Evolutionary conservation across 2,888 invertebrate species (phyloP).

Genomic region (Trissolcus japonicus): DNA sequence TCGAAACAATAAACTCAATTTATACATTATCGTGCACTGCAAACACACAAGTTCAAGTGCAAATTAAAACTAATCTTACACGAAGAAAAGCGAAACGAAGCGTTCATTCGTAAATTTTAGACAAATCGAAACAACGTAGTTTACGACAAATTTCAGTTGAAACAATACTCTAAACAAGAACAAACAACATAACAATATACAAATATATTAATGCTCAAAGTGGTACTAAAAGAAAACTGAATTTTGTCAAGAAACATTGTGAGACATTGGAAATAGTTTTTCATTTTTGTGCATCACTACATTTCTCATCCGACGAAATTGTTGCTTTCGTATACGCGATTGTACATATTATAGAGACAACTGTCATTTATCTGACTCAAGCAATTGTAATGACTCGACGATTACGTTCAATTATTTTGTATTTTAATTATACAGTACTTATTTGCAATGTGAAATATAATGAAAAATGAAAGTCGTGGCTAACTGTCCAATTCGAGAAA

Average conservation of each 20-base stretch:
- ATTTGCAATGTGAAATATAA: conserved; percentile 5
- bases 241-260: conserved; percentile 12
- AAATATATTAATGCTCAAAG: conserved; percentile 24
- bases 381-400: neutral
- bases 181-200: conserved; percentile 7
- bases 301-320: neutral
- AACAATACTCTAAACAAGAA: conserved; percentile 11
- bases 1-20: conserved; percentile 62
- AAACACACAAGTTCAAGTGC: conserved; percentile 52
- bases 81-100: conserved; percentile 30
- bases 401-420: neutral
- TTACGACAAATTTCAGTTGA: conserved; percentile 38
- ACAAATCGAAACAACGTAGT: conserved; percentile 28
- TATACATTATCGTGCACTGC: conserved; percentile 61
- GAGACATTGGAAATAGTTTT: conserved; percentile 26
- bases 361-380: neutral
- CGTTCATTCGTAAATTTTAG: conserved; percentile 49
- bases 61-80: conserved; percentile 44
- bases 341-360: neutral
- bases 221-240: conserved; percentile 16
- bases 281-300: conserved; percentile 24
- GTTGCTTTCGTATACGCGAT: neutral
- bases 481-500: conserved; percentile 14
- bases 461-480: conserved; percentile 7
- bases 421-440: neutral